Base-by-base conservation (phyloP, 1,140 invertebrate genomes). In the Drosophila sechellia region DNA sequence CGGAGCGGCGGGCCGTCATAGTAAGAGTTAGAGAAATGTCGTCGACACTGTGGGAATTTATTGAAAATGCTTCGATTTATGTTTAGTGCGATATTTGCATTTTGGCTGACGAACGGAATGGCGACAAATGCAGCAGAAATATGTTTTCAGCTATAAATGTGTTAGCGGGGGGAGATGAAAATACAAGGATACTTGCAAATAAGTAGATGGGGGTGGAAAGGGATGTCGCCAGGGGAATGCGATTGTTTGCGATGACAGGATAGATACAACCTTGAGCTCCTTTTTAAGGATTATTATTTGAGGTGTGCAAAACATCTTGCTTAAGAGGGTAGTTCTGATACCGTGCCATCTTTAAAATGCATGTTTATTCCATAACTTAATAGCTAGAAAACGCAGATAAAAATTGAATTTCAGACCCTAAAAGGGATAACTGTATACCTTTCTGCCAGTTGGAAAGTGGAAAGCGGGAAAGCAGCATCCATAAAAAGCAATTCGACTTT, bases 31-130 rank as follows among this genome's bases (percentile, higher is more conserved):
- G 25, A 15, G 49, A 13, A 53, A 37, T 37, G 35, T 37, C 58
- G n/a, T 35, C 52, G 75, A 52, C 49, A 59, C 59, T 52, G 56
- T 58, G 58, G 64, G 81, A 56, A 78, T 85, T 85, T 85, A 87
- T 85, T 85, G 69, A 81, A 85, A 87, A 81, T 81, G 78, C 78
- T 85, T 85, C 78, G 83, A 85, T 87, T 85, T 85, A 86, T 81
- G 81, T 85, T 85, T 86, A 85, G 72, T 74, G 77, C 81, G 73
- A 85, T 81, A 85, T 85, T 86, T 85, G 81, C 81, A 85, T 86
- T 85, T 86, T 74, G 81, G 56, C 80, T 77, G 81, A 79, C 71
- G 61, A 78, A 73, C 76, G 39, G 61, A 77, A 60, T 61, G 54
- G 73, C 72, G 73, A 79, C 65, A 79, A 84, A 80, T 85, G 72